phyloP scores from a whole-genome alignment of 2,888 invertebrate species.

The Ophion ventricosus region DNA sequence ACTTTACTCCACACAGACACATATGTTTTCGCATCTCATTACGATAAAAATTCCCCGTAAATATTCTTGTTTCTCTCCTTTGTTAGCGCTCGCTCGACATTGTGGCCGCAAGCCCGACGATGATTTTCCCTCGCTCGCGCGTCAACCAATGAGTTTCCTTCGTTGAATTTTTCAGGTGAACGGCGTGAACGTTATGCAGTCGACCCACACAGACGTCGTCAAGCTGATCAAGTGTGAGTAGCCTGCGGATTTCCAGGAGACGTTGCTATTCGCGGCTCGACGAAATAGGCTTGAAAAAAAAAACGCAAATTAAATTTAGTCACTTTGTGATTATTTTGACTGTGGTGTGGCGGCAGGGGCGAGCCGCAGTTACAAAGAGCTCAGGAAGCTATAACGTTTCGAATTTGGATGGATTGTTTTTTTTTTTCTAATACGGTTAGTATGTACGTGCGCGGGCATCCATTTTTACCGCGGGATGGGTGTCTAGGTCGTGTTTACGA shows the following conservation, averaged over 20 bases:
- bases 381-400: too few relatives aligned
- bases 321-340: not conserved
- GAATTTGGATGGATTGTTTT: not conserved
- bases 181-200: slow-evolving; percentile 94
- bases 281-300: not conserved
- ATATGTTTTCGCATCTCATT: not conserved
- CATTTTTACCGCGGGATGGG: slow-evolving; percentile 34
- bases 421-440: not conserved
- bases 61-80: slow-evolving; percentile 24
- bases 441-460: not conserved
- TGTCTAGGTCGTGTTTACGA: slow-evolving; percentile 56
- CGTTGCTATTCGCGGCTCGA: not conserved
- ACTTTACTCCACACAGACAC: slow-evolving; percentile 1
- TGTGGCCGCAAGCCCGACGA: not conserved
- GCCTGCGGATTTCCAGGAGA: not conserved
- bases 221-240: slow-evolving; percentile 95
- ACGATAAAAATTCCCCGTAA: not conserved
- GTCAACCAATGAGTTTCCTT: not conserved
- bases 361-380: too few relatives aligned
- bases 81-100: not conserved
- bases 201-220: slow-evolving; percentile 97
- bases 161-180: slow-evolving; percentile 88
- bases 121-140: not conserved
- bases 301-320: not conserved
- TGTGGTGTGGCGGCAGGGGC: not conserved